Evolutionary conservation across 2,113 vertebrate species (phyloP), one percentile per base, ranked within the genome.

Genomic region (Symphodus melops): DNA sequence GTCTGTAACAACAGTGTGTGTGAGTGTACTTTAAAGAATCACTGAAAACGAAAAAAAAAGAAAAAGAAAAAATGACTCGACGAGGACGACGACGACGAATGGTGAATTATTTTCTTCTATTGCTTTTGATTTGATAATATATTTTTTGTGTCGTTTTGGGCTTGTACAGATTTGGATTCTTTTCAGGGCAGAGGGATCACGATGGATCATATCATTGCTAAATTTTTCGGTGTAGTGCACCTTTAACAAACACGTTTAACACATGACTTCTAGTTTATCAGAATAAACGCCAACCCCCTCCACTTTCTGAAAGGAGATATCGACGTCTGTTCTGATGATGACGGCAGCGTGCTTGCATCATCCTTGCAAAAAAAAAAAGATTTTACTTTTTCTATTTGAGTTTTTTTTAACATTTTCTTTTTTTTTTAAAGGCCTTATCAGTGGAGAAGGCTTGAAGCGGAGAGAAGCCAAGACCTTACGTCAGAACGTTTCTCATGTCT

Each of bases 41-140:
- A 90, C 85, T 90, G 90, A 86, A 85, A 53, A 67, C 80, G 37
- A 51, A 64, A 56, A 48, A 21, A 41, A 82, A 41, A 41, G 60
- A 53, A 44, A 23, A 28, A 23, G 54, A 58, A 33, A 64, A 28
- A 75, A 72, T 23, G 70, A 58, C n/a, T 72, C 56, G 39, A 70
- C 57, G 1, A 57, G 13, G 54, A 86, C 51, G n/a, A 65, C 28
- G n/a, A 65, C 28, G 17, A 80, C 11, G 33, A 85, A 88, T 76
- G 84, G 74, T 89, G 86, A 84, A 84, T 82, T 79, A 80, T 89
- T 87, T 87, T 86, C 73, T 70, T 77, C 59, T 79, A 79, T 52
- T 79, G 48, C 68, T 85, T 86, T 85, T 89, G 76, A 90, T 89
- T 88, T 83, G 79, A 85, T 84, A 74, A 86, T 88, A 89, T 88